These are phyloP conservation scores for Zaprionus camerounensis DNA, from an alignment of 1,140 invertebrate genomes.

Conservation along the genomic window DNA sequence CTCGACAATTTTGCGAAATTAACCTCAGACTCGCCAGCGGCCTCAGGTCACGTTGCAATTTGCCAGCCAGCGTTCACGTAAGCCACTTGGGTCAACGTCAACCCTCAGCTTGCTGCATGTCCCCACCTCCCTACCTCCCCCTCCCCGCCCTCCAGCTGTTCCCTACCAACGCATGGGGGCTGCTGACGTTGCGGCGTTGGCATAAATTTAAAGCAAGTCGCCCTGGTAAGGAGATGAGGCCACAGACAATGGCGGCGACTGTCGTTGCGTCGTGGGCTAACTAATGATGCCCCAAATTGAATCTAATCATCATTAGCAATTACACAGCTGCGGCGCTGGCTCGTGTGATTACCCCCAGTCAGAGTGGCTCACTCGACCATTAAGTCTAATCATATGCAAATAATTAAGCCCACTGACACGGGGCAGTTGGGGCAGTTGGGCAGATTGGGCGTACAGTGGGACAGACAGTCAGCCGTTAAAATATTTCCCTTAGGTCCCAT, in stretches of 20 bases:
- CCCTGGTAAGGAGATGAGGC: conserved; percentile 11
- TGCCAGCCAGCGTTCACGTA: conserved; percentile 52
- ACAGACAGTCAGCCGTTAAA: conserved; percentile 52
- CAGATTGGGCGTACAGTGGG: conserved; percentile 4
- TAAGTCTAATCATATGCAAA: conserved; percentile 84
- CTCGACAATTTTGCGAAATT: conserved; percentile 82
- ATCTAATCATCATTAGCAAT: conserved; percentile 84
- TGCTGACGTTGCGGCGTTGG: conserved; percentile 69
- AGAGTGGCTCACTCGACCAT: conserved; percentile 67
- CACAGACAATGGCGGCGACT: conserved; percentile 51
- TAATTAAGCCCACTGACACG: conserved; percentile 80
- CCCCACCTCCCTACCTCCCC: neutral
- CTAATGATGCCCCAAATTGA: conserved; percentile 84
- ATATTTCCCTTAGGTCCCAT: conserved; percentile 74
- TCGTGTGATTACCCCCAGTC: conserved; percentile 68
- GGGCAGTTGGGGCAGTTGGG: conserved; percentile 21
- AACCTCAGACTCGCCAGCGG: conserved; percentile 74
- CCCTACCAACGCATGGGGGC: conserved; percentile 14
- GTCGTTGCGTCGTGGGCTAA: conserved; percentile 68
- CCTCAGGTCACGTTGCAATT: conserved; percentile 79
- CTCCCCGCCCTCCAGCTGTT: neutral
- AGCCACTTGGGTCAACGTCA: conserved; percentile 67
- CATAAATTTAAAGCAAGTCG: conserved; percentile 74
- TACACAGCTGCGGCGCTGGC: conserved; percentile 68
- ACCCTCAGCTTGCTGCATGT: neutral